Evolutionary conservation across 2,888 invertebrate genomes (phyloP).

Genomic region (Oligia fasciuncula): DNA sequence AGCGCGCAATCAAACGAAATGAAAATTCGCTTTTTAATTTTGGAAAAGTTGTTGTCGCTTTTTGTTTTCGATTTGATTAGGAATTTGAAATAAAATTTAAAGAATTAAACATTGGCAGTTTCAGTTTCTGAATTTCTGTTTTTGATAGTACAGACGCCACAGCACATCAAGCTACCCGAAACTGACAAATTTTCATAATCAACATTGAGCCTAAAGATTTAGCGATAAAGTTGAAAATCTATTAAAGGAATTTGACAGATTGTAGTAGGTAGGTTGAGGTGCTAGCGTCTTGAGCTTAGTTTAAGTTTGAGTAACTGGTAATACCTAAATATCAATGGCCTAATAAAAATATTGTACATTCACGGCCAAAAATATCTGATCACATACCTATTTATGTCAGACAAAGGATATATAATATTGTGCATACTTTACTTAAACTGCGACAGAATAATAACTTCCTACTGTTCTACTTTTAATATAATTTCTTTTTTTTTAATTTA

Average conservation of each 20-base stretch:
- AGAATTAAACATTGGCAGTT: neutral
- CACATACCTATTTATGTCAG: neutral
- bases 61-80: constrained; percentile 42
- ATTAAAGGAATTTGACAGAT: no score
- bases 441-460: no score
- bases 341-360: no score
- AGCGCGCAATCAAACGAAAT: constrained; percentile 35
- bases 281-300: no score
- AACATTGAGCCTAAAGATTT: no score
- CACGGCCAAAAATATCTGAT: neutral
- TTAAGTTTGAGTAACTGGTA: neutral
- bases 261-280: no score
- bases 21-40: constrained; percentile 38
- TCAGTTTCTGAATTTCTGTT: neutral
- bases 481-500: neutral
- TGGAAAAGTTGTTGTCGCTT: constrained; percentile 10
- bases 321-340: neutral
- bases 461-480: neutral
- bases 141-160: neutral
- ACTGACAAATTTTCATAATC: no score
- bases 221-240: no score
- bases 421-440: neutral
- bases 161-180: no score
- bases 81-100: constrained; percentile 14
- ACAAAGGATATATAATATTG: no score